Evolutionary conservation across 2,113 vertebrate species (phyloP).

Genomic region (Pteronura brasiliensis): DNA sequence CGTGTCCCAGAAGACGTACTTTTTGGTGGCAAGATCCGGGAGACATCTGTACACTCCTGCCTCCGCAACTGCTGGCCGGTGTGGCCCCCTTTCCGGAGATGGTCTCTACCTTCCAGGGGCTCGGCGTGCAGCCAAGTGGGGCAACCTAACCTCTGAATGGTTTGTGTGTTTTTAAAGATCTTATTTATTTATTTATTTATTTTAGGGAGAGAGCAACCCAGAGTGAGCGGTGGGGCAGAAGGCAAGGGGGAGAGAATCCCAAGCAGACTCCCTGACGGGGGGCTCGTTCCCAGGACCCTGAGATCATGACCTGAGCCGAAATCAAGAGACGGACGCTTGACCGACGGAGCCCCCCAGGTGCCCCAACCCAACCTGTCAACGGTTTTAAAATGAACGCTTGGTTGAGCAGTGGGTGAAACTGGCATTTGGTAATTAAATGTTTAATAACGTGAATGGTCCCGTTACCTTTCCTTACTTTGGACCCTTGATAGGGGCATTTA

Average conservation of each 20-base stretch:
- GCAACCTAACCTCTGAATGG: not conserved
- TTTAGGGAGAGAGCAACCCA: not conserved
- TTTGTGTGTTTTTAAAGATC: not conserved
- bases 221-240: not conserved
- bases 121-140: accelerated
- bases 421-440: accelerated
- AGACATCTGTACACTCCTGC: not conserved
- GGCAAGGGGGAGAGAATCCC: not conserved
- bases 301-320: not conserved
- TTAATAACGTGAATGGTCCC: not conserved
- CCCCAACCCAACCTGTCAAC: not conserved
- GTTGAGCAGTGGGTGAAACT: not conserved
- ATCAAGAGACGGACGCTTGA: not conserved
- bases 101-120: accelerated
- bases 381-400: not conserved
- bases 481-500: not conserved
- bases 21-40: accelerated
- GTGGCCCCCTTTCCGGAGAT: accelerated
- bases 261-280: not conserved
- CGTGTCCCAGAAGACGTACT: accelerated
- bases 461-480: not conserved
- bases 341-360: not conserved
- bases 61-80: accelerated
- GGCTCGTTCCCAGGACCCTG: not conserved
- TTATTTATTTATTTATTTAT: not conserved